These are phyloP conservation scores for Leptodactylus fuscus DNA, from an alignment of 2,113 vertebrate species.

Conservation along the genomic window DNA sequence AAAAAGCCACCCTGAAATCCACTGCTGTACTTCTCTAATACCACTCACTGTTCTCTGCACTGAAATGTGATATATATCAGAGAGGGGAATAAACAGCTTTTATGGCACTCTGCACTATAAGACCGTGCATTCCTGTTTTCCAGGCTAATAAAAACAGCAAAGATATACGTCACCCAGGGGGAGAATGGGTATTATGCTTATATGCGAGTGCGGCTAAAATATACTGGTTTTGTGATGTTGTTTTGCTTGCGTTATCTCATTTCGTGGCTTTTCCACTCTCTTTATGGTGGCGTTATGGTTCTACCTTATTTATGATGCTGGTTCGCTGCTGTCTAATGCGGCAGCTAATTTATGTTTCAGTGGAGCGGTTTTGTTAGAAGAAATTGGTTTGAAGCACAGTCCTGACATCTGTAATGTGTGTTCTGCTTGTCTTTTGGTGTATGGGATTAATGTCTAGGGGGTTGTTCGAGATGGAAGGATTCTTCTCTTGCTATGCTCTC, in stretches of 20 bases:
- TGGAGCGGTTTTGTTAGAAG: constrained; percentile 59
- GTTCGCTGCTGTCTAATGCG: constrained; percentile 58
- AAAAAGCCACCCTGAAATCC: constrained; percentile 40
- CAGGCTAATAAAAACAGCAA: constrained; percentile 57
- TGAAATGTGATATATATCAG: constrained; percentile 55
- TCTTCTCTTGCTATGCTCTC: constrained; percentile 44
- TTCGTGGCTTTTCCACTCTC: constrained; percentile 60
- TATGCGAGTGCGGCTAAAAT: constrained; percentile 58
- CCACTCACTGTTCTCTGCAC: constrained; percentile 40
- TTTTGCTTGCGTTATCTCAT: constrained; percentile 61
- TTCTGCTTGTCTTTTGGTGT: constrained; percentile 60
- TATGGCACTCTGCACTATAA: constrained; percentile 57
- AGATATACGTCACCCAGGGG: constrained; percentile 61
- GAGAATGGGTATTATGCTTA: constrained; percentile 61
- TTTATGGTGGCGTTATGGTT: constrained; percentile 59
- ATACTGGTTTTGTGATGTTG: constrained; percentile 60
- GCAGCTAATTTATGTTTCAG: constrained; percentile 60
- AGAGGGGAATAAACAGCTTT: constrained; percentile 55
- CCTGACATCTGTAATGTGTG: constrained; percentile 61
- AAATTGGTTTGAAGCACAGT: constrained; percentile 60
- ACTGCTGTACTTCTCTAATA: constrained; percentile 34
- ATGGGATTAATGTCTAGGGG: constrained; percentile 61
- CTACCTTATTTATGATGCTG: constrained; percentile 57
- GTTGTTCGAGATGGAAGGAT: constrained; percentile 50
- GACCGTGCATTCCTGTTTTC: constrained; percentile 57